phyloP scores from a whole-genome alignment of 2,113 vertebrate species.

The Gopherus flavomarginatus region DNA sequence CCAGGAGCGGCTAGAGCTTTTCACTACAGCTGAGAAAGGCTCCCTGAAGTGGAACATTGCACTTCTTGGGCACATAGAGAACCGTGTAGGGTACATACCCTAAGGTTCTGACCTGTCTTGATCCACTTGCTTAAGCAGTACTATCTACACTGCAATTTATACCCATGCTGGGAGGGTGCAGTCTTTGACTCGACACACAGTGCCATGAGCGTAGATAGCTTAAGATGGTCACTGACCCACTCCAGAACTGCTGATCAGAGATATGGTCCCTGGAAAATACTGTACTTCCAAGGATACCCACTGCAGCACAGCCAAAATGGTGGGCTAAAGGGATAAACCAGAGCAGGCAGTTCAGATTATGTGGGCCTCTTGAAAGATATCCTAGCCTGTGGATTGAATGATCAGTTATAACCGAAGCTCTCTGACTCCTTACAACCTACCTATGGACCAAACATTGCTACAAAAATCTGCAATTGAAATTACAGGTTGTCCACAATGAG shows the following conservation, averaged over 20 bases:
- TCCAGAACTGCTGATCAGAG: background rate
- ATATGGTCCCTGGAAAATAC: background rate
- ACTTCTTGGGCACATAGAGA: too few species aligned
- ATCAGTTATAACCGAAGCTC: background rate
- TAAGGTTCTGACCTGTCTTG: background rate
- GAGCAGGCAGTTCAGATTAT: too few species aligned
- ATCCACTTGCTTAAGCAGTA: background rate
- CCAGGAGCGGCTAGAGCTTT: background rate
- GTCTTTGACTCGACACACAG: background rate
- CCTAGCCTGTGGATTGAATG: background rate
- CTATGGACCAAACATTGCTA: background rate
- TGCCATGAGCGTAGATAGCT: background rate
- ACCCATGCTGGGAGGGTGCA: background rate
- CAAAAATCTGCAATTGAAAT: conserved; percentile 7
- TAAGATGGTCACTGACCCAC: too few species aligned
- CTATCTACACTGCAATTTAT: background rate
- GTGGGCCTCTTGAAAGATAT: background rate
- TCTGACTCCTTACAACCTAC: background rate
- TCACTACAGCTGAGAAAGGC: background rate
- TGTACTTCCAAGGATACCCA: background rate
- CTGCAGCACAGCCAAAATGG: background rate
- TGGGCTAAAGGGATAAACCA: background rate
- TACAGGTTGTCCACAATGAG: background rate
- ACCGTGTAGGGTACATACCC: background rate
- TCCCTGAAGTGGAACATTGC: background rate